A percentile compares a stretch with the other conserved stretches of the same genome.
Evolutionary conservation across 2,888 invertebrate species (phyloP).

Genomic region (Epirrita christyi): DNA sequence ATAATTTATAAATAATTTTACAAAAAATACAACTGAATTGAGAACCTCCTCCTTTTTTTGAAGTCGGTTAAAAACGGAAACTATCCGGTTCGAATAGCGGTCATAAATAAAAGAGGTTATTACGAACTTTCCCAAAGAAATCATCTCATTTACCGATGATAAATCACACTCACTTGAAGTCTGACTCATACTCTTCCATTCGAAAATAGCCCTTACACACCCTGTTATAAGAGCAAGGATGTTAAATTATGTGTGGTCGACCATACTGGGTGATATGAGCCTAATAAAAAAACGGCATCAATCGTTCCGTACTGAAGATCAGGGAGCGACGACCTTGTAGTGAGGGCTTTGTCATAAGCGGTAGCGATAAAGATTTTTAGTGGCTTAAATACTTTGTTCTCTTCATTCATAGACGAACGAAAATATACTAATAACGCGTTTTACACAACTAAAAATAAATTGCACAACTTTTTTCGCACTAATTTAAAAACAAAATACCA

Average conservation of each 20-base stretch:
- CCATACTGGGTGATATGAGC: constrained; percentile 47
- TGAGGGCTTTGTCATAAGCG: constrained; percentile 41
- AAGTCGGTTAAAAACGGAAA: no score
- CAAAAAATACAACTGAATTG: no score
- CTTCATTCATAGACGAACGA: no score
- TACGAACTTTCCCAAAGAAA: constrained; percentile 42
- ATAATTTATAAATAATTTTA: no score
- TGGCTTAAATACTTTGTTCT: neutral
- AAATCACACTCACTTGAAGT: constrained; percentile 39
- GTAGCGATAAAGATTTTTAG: constrained; percentile 37
- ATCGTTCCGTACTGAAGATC: constrained; percentile 78
- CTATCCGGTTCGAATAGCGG: neutral
- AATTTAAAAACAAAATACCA: no score
- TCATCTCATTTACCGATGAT: constrained; percentile 43
- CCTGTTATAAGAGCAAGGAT: constrained; percentile 39
- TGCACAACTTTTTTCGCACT: no score
- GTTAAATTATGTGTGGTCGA: constrained; percentile 40
- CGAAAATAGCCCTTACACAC: constrained; percentile 24
- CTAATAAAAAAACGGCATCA: constrained; percentile 74
- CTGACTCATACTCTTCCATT: constrained; percentile 29
- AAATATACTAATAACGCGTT: no score
- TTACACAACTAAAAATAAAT: no score
- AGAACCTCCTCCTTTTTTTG: no score
- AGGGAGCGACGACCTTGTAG: constrained; percentile 74
- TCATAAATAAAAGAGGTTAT: constrained; percentile 18